Evolutionary conservation across 2,797 vertebrate genomes (phyloP).

Genomic region (Microctenopoma lineatum): DNA sequence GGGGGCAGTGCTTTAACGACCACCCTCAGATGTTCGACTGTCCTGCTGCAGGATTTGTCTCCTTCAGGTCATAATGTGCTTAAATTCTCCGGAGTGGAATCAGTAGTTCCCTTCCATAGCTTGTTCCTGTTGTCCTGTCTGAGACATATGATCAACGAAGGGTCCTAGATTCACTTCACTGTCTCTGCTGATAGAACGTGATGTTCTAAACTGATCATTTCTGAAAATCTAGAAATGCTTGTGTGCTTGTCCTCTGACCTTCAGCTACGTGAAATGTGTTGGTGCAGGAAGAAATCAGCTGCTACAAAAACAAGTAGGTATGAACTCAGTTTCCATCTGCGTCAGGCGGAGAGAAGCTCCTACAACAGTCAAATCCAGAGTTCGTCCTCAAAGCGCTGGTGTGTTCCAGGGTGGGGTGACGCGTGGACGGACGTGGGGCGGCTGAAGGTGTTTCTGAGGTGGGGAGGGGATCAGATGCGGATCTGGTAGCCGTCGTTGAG

Average conservation of each 20-base stretch:
- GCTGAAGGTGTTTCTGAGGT: not conserved
- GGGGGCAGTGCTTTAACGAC: conserved; percentile 42
- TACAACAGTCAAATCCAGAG: not conserved
- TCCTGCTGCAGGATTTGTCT: too few relatives aligned
- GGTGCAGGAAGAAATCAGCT: not conserved
- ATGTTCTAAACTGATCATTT: not conserved
- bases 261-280: not conserved
- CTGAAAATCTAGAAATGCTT: not conserved
- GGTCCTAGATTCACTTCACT: not conserved
- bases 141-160: not conserved
- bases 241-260: not conserved
- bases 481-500: conserved; percentile 96
- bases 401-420: not conserved
- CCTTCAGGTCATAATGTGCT: not conserved
- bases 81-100: too few relatives aligned
- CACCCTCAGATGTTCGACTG: not conserved
- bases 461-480: conserved; percentile 84
- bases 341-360: not conserved
- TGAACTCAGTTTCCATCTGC: not conserved
- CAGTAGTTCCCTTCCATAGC: too few relatives aligned
- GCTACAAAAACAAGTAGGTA: not conserved
- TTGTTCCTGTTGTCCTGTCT: not conserved
- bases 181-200: not conserved
- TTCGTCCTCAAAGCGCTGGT: not conserved
- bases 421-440: not conserved